Percentiles rank a stretch among this genome's conserved stretches.
phyloP scores from a whole-genome alignment of 2,888 invertebrate genomes.

The Hartigia nigra region DNA sequence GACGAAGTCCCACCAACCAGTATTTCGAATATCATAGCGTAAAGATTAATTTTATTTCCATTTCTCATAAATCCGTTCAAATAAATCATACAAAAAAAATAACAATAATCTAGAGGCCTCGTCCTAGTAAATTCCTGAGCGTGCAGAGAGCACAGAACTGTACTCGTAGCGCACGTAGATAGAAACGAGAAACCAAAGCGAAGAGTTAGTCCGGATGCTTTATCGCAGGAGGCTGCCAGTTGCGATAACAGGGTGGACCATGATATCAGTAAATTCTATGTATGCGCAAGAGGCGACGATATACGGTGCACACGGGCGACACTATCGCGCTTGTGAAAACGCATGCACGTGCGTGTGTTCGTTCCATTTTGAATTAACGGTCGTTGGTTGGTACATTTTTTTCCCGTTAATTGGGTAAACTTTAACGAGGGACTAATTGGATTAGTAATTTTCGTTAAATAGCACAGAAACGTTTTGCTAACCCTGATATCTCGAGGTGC shows the following conservation, averaged over 20 bases:
- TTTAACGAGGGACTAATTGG: not conserved
- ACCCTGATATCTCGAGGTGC: not conserved
- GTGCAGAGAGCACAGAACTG: not conserved
- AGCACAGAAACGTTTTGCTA: not conserved
- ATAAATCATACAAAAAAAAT: not conserved
- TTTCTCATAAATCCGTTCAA: not conserved
- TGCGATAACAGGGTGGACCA: constrained; percentile 34
- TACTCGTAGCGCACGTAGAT: not conserved
- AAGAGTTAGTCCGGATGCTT: constrained; percentile 39
- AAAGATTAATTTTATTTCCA: not conserved
- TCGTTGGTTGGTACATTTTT: not conserved
- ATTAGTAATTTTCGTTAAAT: not conserved
- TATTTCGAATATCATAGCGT: not conserved
- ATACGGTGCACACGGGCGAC: not conserved
- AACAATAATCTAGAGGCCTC: not conserved
- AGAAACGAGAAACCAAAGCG: not conserved
- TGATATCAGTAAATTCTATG: constrained; percentile 27
- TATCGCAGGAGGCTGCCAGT: constrained; percentile 27
- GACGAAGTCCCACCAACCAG: not conserved
- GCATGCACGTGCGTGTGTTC: not conserved
- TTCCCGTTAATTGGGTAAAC: not conserved
- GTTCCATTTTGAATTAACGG: constrained; percentile 6
- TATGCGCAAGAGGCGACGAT: not conserved
- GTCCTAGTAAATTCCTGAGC: not conserved
- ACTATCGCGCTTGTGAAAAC: not conserved